Evolutionary conservation across 2,888 invertebrate genomes (phyloP).

Genomic region (Apamea crenata): DNA sequence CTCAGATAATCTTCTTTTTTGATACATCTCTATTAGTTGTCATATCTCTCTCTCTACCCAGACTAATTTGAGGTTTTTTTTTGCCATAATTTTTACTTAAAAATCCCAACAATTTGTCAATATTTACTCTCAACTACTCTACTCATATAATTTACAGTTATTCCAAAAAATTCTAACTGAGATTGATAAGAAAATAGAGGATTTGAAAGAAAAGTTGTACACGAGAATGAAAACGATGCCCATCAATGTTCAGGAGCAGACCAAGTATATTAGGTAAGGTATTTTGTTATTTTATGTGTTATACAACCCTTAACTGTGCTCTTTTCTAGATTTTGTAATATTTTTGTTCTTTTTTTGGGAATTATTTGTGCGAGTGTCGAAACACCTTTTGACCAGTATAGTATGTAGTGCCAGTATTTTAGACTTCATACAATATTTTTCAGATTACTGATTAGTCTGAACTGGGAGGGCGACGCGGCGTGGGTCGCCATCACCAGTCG

Average conservation of each 20-base stretch:
- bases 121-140: no score
- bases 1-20: background rate
- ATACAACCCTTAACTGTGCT: background rate
- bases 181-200: constrained; percentile 96
- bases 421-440: background rate
- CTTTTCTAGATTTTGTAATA: no score
- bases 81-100: background rate
- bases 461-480: constrained; percentile 95
- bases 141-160: no score
- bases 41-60: background rate
- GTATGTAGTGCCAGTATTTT: background rate
- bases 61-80: background rate
- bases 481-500: constrained; percentile 98
- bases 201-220: constrained; percentile 95
- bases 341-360: background rate
- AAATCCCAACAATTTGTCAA: background rate
- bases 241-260: constrained; percentile 97
- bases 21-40: no score
- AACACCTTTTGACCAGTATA: background rate
- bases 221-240: constrained; percentile 97
- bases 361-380: background rate
- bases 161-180: constrained; percentile 97
- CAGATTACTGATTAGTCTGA: constrained; percentile 86
- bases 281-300: background rate
- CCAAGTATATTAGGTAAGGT: constrained; percentile 96